Conservation (phyloP, 2,888 invertebrate species). For the Axea sp. region DNA sequence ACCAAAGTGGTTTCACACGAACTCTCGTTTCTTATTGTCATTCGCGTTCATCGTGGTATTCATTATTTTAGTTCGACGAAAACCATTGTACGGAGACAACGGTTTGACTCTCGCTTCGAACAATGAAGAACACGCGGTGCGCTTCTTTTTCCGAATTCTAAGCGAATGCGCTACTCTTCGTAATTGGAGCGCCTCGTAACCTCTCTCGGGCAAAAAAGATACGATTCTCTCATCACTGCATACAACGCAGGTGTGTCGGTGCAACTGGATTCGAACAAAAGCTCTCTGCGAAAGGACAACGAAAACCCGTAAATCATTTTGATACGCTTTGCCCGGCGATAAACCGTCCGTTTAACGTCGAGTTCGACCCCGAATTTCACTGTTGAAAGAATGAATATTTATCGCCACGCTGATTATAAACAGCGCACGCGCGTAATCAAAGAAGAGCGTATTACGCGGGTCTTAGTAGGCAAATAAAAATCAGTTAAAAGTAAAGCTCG, state of each 20-base stretch:
- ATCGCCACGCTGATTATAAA: too few species aligned
- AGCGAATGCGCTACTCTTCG: slow-evolving; percentile 46
- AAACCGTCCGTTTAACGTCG: too few species aligned
- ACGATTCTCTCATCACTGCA: slow-evolving; percentile 38
- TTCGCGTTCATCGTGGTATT: slow-evolving; percentile 1
- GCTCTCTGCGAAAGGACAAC: neutral
- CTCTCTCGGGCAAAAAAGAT: slow-evolving; percentile 26
- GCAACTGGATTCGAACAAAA: slow-evolving; percentile 11
- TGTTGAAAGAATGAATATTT: too few species aligned
- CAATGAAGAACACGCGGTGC: slow-evolving; percentile 36
- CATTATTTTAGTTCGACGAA: slow-evolving; percentile 32
- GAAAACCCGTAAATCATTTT: slow-evolving; percentile 15
- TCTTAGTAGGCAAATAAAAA: too few species aligned
- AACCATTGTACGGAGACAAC: slow-evolving; percentile 7
- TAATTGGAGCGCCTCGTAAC: slow-evolving; percentile 43
- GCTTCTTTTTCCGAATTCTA: slow-evolving; percentile 43
- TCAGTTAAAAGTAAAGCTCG: too few species aligned
- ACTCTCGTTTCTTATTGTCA: slow-evolving; percentile 4
- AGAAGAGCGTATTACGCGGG: too few species aligned
- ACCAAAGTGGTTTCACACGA: too few species aligned
- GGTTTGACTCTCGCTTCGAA: slow-evolving; percentile 36
- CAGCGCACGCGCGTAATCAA: too few species aligned
- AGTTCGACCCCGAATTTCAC: too few species aligned
- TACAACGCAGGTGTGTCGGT: slow-evolving; percentile 13
- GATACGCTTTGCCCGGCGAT: neutral